Evolutionary conservation across 1,140 invertebrate species (phyloP), one percentile per base, ranked within the genome.

Genomic region (Apolygus lucorum): DNA sequence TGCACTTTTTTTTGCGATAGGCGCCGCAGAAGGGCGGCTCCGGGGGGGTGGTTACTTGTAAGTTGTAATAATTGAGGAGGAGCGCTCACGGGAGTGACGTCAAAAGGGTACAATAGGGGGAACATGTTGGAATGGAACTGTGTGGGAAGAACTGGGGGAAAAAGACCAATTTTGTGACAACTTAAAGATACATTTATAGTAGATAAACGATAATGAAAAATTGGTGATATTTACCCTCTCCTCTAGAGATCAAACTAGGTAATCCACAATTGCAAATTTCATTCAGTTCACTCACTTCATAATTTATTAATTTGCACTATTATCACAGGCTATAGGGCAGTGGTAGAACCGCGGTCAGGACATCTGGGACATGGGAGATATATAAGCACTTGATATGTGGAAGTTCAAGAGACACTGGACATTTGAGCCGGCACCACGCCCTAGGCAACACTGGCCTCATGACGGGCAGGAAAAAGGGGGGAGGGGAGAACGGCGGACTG

Each of bases 331-430:
- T 8, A 17, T 42, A 63, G 62, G 62, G 22, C 22, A 63, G 24
- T 63, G 27, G 62, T 22, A 27, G 21, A 63, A 25, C 62, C 62
- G 22, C 62, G 62, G 62, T 63, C 62, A 63, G 27, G 62, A 63
- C 62, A 63, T 63, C 62, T 63, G 62, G 62, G 62, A 63, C 62
- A 63, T 63, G 62, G 62, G 62, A 27, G 62, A 25, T 22, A 54
- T 24, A 25, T 22, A 17, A 63, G 27, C 62, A 63, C 62, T 63
- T 63, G 62, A 63, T 63, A 63, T 63, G 62, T 63, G 62, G 27
- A 27, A 25, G 27, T 22, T 27, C 22, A 8, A 63, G 17, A 2
- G 27, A 63, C 22, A 22, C 27, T 22, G 62, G 62, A 63, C 62
- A 63, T 63, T 63, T 63, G 27, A 25, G 22, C 22, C 62, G 27